Conservation (phyloP, 2,888 invertebrate genomes). For the Trichogramma evanescens region DNA sequence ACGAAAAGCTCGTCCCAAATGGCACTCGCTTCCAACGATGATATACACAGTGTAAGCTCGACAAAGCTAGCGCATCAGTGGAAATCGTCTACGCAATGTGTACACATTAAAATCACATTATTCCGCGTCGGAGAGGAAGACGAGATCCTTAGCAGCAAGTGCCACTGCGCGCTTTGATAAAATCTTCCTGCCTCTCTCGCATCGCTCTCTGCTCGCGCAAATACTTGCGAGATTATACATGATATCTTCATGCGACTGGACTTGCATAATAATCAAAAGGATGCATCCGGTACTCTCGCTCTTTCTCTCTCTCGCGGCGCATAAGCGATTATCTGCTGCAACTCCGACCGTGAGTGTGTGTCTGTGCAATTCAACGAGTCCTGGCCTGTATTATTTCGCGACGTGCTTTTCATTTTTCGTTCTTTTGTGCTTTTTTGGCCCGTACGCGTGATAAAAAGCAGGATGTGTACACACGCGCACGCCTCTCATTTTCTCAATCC, state of each 20-base stretch:
- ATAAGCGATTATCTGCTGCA: slow-evolving; percentile 2
- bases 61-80: no score
- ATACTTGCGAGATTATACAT: slow-evolving; percentile 28
- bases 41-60: no score
- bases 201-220: background rate
- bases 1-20: no score
- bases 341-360: background rate
- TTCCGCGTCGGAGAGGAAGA: no score
- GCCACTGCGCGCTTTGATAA: no score
- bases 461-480: background rate
- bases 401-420: background rate
- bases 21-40: no score
- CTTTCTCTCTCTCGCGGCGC: background rate
- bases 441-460: background rate
- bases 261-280: slow-evolving; percentile 17
- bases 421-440: background rate
- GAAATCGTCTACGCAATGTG: no score
- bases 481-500: no score
- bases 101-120: no score
- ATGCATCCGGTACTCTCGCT: slow-evolving; percentile 7
- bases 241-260: slow-evolving; percentile 28
- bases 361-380: slow-evolving; percentile 11
- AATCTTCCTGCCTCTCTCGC: no score
- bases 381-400: slow-evolving; percentile 1
- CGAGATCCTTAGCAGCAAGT: no score